Evolutionary conservation across 2,797 vertebrate genomes (phyloP).

Genomic region (Galago senegalensis): DNA sequence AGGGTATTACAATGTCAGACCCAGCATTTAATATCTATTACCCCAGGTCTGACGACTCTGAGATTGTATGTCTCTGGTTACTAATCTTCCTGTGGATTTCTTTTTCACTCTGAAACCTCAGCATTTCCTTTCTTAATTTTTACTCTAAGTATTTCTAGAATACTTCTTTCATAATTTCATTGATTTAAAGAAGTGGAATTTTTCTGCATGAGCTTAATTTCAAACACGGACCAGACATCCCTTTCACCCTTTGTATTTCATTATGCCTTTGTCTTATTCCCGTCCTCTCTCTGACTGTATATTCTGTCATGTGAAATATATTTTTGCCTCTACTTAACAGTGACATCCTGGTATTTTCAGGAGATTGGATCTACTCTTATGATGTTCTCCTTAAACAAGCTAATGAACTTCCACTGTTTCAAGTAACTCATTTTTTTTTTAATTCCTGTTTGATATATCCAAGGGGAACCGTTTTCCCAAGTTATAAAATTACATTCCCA

Average conservation of each 20-base stretch:
- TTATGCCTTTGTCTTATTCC: not conserved
- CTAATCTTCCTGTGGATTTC: not conserved
- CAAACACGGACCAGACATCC: not conserved
- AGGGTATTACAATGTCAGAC: not conserved
- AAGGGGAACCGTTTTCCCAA: not conserved
- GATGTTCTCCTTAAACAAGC: not conserved
- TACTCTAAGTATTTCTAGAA: not conserved
- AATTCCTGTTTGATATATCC: not conserved
- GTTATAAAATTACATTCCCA: not conserved
- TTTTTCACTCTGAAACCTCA: not conserved
- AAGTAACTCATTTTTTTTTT: not conserved
- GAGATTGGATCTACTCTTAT: not conserved
- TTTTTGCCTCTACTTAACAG: not conserved
- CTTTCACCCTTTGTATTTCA: not conserved
- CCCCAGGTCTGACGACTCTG: not conserved
- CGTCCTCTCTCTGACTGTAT: not conserved
- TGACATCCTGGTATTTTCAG: not conserved
- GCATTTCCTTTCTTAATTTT: not conserved
- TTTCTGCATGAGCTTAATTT: not conserved
- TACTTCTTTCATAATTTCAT: not conserved
- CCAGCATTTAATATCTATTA: not conserved
- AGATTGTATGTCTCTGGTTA: not conserved
- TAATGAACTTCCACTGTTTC: not conserved
- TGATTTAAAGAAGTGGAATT: not conserved
- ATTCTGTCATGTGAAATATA: not conserved